These are phyloP conservation scores for Acanthococcus lagerstroemiae DNA, from an alignment of 2,888 invertebrate genomes.

Conservation along the genomic window DNA sequence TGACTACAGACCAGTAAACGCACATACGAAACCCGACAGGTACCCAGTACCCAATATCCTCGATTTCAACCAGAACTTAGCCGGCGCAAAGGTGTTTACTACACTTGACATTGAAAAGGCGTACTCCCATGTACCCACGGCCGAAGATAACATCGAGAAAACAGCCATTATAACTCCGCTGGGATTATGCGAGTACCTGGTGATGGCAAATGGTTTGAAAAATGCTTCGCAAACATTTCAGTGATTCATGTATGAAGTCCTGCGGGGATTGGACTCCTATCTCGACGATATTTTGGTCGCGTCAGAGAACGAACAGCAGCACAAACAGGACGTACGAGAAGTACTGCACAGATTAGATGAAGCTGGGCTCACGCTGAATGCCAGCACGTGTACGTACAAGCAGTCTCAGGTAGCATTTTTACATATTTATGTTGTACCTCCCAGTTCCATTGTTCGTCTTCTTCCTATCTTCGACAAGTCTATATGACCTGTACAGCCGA, in stretches of 20 bases:
- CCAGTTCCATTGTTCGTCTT: too few species aligned
- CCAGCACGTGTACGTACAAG: background rate
- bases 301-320: background rate
- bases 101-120: conserved; percentile 33
- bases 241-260: background rate
- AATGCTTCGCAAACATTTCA: conserved; percentile 34
- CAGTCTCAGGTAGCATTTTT: background rate
- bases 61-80: conserved; percentile 23
- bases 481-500: too few species aligned
- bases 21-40: conserved; percentile 1
- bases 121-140: conserved; percentile 37
- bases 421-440: too few species aligned
- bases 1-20: too few species aligned
- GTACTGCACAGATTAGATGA: background rate
- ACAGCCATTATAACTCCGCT: conserved; percentile 38
- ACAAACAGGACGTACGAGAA: background rate
- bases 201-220: conserved; percentile 34
- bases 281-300: conserved; percentile 19
- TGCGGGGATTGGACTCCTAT: background rate
- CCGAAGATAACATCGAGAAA: conserved; percentile 36
- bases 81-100: conserved; percentile 33
- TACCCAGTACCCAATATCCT: conserved; percentile 10
- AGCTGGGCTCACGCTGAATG: background rate
- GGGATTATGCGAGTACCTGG: conserved; percentile 34
- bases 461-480: too few species aligned